phyloP scores from a whole-genome alignment of 2,113 vertebrate genomes.

The Passer montanus region DNA sequence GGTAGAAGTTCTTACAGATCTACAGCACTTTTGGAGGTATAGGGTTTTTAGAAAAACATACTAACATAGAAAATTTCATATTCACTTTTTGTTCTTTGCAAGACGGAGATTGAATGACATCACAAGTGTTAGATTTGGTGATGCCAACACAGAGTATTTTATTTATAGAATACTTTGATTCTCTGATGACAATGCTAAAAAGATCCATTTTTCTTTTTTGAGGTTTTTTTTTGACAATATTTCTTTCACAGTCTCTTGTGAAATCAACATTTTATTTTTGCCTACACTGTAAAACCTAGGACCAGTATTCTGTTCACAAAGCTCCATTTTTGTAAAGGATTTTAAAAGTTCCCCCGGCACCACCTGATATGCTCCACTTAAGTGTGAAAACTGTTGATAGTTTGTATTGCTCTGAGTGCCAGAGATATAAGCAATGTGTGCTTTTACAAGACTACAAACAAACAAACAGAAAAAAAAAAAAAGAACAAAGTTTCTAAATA shows the following conservation, averaged over 20 bases:
- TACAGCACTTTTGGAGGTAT: neutral
- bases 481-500: neutral
- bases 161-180: neutral
- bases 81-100: neutral
- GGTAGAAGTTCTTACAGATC: neutral
- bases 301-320: neutral
- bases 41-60: neutral
- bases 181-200: neutral
- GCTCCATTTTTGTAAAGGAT: neutral
- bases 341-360: neutral
- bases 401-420: neutral
- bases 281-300: neutral
- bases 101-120: neutral
- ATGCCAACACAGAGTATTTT: neutral
- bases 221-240: neutral
- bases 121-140: neutral
- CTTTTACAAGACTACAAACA: neutral
- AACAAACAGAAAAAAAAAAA: rapidly evolving
- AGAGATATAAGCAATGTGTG: neutral
- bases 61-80: neutral
- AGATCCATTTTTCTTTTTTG: too few species aligned
- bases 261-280: neutral
- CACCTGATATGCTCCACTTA: neutral
- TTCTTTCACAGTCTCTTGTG: neutral
- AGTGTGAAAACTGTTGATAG: neutral